phyloP scores from a whole-genome alignment of 2,113 vertebrate species.

The Nansenia antarctica region DNA sequence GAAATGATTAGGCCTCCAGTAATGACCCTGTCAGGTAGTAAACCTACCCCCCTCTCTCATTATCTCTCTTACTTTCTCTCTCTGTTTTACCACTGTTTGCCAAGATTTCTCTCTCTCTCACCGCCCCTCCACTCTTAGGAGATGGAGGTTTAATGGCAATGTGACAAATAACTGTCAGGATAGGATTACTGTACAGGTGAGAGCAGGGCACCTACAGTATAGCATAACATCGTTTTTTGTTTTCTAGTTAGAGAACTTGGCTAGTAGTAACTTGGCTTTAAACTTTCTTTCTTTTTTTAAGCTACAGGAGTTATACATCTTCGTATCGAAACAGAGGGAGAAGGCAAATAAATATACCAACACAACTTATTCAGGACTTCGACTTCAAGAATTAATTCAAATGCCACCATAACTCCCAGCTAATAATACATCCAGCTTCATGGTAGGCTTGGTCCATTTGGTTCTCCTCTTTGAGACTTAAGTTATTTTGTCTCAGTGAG shows the following conservation, averaged over 20 bases:
- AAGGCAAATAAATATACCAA: neutral
- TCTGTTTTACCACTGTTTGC: slow-evolving; percentile 14
- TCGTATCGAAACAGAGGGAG: slow-evolving; percentile 35
- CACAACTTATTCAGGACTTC: too few relatives aligned
- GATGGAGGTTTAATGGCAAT: neutral
- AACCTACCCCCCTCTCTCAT: slow-evolving; percentile 11
- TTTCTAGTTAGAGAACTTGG: too few relatives aligned
- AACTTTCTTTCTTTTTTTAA: too few relatives aligned
- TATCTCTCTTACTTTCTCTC: too few relatives aligned
- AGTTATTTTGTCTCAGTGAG: slow-evolving; percentile 48
- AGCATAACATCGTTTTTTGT: too few relatives aligned
- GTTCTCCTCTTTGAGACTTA: slow-evolving; percentile 22
- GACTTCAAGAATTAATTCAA: slow-evolving; percentile 27
- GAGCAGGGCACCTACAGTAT: neutral
- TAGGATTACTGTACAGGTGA: neutral
- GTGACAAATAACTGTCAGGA: neutral
- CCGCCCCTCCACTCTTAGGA: neutral
- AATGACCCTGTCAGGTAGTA: slow-evolving; percentile 40
- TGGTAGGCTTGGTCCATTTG: slow-evolving; percentile 17
- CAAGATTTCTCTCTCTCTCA: neutral
- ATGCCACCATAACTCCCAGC: neutral
- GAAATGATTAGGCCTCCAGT: slow-evolving; percentile 58
- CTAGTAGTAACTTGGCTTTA: too few relatives aligned
- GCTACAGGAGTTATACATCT: slow-evolving; percentile 25
- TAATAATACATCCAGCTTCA: slow-evolving; percentile 4